Evolutionary conservation across 2,888 invertebrate species (phyloP).

Genomic region (Orthonevra nobilis): DNA sequence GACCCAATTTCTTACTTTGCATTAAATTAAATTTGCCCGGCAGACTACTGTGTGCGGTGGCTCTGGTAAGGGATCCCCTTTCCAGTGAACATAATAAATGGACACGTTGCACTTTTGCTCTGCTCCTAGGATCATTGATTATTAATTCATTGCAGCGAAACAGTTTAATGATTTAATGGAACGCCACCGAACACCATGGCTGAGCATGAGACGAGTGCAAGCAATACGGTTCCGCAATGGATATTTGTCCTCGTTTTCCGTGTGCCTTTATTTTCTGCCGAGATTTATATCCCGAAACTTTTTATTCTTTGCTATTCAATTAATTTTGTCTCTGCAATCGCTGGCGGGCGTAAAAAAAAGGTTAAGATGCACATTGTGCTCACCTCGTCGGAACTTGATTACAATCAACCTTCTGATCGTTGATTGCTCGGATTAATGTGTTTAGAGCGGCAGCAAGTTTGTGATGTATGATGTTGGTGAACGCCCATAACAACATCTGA

Average conservation of each 20-base stretch:
- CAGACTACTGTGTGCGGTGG: not conserved
- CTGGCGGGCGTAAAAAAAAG: slow-evolving; percentile 7
- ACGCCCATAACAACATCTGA: too few species aligned
- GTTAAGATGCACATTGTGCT: not conserved
- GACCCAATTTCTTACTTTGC: slow-evolving; percentile 53
- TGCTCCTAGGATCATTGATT: slow-evolving; percentile 60
- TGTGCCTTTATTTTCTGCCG: slow-evolving; percentile 6
- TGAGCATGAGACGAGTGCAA: slow-evolving; percentile 13
- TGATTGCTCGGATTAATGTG: too few species aligned
- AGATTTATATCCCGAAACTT: slow-evolving; percentile 42
- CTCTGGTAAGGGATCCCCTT: not conserved
- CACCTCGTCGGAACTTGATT: slow-evolving; percentile 25
- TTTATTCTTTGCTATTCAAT: slow-evolving; percentile 38
- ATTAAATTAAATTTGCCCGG: slow-evolving; percentile 48
- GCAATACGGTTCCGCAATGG: slow-evolving; percentile 24
- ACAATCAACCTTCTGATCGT: slow-evolving; percentile 7
- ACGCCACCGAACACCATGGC: slow-evolving; percentile 13
- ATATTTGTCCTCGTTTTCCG: too few species aligned
- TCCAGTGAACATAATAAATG: slow-evolving; percentile 46
- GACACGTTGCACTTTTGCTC: slow-evolving; percentile 46
- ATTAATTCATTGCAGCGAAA: slow-evolving; percentile 64
- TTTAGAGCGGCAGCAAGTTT: too few species aligned
- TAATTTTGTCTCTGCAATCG: slow-evolving; percentile 29
- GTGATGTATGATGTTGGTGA: too few species aligned
- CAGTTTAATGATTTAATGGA: slow-evolving; percentile 60